A percentile compares a stretch with the other conserved stretches of the same genome.
Evolutionary conservation across 53 echinoderm and acorn worm species (phyloP).

Genomic region (Temnopleurus reevesii): DNA sequence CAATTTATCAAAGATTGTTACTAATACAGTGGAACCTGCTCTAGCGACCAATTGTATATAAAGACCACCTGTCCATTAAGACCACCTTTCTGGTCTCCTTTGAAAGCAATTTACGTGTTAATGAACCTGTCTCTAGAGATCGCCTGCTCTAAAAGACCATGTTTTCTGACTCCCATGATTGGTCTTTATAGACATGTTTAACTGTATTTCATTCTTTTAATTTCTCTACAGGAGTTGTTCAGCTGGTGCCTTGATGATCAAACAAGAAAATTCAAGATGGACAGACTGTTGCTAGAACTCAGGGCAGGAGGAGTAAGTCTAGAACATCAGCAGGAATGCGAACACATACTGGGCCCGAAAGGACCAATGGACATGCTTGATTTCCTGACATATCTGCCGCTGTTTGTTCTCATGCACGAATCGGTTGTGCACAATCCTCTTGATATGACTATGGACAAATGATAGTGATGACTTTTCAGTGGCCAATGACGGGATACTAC

Average conservation of each 20-base stretch:
- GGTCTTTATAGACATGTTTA: too few species aligned
- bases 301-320: slow-evolving; percentile 91
- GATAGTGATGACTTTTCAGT: background rate
- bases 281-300: slow-evolving; percentile 81
- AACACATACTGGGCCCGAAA: slow-evolving; percentile 72
- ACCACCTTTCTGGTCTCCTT: too few species aligned
- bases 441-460: slow-evolving; percentile 81
- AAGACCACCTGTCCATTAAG: too few species aligned
- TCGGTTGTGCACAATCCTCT: slow-evolving; percentile 93
- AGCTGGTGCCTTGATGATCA: slow-evolving; percentile 88
- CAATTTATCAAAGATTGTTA: too few species aligned
- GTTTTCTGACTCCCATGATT: too few species aligned
- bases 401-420: slow-evolving; percentile 89
- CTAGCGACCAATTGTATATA: too few species aligned
- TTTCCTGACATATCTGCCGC: slow-evolving; percentile 89
- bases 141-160: too few species aligned
- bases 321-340: slow-evolving; percentile 86
- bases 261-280: slow-evolving; percentile 71
- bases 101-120: too few species aligned
- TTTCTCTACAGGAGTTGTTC: slow-evolving; percentile 78
- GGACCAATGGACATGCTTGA: slow-evolving; percentile 86
- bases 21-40: too few species aligned
- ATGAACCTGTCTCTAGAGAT: too few species aligned
- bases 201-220: too few species aligned
- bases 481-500: too few species aligned